Evolutionary conservation across 2,888 invertebrate genomes (phyloP).

Genomic region (Drosophila meridiana): DNA sequence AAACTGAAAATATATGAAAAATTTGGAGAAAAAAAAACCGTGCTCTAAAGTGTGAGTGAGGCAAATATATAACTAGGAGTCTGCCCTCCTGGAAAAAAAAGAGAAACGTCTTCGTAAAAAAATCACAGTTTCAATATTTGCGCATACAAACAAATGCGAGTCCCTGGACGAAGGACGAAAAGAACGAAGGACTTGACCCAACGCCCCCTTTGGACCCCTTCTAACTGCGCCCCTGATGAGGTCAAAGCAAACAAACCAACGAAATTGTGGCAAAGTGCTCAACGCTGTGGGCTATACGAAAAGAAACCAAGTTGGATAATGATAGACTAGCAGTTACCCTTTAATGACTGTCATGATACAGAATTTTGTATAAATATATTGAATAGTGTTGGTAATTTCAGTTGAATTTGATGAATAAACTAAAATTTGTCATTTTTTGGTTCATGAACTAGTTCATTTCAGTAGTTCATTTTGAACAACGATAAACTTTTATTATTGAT

Average conservation of each 20-base stretch:
- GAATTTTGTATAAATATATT: neutral
- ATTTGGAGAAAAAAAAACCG: slow-evolving; percentile 41
- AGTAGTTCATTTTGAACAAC: too few relatives aligned
- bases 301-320: neutral
- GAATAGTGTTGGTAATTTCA: too few relatives aligned
- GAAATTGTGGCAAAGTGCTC: slow-evolving; percentile 60
- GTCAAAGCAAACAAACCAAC: slow-evolving; percentile 62
- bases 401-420: neutral
- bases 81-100: slow-evolving; percentile 12
- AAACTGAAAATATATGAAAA: slow-evolving; percentile 31
- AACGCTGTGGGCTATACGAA: slow-evolving; percentile 28
- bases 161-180: slow-evolving; percentile 39
- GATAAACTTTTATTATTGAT: too few relatives aligned
- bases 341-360: neutral
- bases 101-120: slow-evolving; percentile 22
- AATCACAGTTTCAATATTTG: slow-evolving; percentile 76
- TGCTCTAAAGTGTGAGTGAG: slow-evolving; percentile 53
- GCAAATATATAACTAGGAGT: slow-evolving; percentile 46
- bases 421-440: neutral
- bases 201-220: slow-evolving; percentile 22
- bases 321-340: neutral
- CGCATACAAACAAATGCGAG: slow-evolving; percentile 63
- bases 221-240: slow-evolving; percentile 44
- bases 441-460: neutral
- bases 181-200: slow-evolving; percentile 46